Evolutionary conservation across 2,888 invertebrate species (phyloP).

Genomic region (Sphaeridia pumilis): DNA sequence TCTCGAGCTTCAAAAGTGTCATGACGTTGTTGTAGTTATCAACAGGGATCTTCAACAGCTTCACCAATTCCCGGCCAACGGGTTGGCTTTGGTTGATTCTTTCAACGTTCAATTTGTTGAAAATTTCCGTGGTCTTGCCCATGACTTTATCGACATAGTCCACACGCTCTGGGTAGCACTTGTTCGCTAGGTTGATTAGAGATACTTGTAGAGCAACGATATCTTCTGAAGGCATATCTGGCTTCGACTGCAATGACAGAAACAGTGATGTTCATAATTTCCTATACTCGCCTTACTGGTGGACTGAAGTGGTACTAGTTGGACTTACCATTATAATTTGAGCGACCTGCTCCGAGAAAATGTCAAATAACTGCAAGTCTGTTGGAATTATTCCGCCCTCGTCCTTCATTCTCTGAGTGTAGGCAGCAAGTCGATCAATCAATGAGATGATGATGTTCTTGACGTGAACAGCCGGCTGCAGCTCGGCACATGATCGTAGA

Average conservation of each 20-base stretch:
- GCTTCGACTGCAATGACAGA: slow-evolving; percentile 56
- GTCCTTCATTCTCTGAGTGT: slow-evolving; percentile 63
- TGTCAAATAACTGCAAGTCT: slow-evolving; percentile 91
- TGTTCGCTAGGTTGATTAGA: slow-evolving; percentile 83
- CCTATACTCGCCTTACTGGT: too few species aligned
- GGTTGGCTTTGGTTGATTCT: slow-evolving; percentile 65
- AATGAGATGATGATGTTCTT: slow-evolving; percentile 96
- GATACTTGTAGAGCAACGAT: slow-evolving; percentile 91
- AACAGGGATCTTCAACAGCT: slow-evolving; percentile 84
- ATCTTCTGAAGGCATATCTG: slow-evolving; percentile 91
- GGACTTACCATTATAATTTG: slow-evolving; percentile 75
- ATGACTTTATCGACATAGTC: slow-evolving; percentile 93
- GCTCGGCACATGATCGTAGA: slow-evolving; percentile 89
- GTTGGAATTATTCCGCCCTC: slow-evolving; percentile 54
- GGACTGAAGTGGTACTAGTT: too few species aligned
- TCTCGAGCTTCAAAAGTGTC: slow-evolving; percentile 70
- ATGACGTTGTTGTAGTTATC: slow-evolving; percentile 89
- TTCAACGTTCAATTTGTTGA: slow-evolving; percentile 73
- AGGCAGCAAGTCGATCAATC: slow-evolving; percentile 78
- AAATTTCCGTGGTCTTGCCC: slow-evolving; percentile 78
- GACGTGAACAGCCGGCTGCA: slow-evolving; percentile 91
- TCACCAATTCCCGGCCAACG: slow-evolving; percentile 84
- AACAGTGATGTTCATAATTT: too few species aligned
- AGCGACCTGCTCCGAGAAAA: slow-evolving; percentile 94
- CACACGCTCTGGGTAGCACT: slow-evolving; percentile 88